These are phyloP conservation scores for Carabus problematicus DNA, from an alignment of 2,888 invertebrate genomes.

Conservation along the genomic window DNA sequence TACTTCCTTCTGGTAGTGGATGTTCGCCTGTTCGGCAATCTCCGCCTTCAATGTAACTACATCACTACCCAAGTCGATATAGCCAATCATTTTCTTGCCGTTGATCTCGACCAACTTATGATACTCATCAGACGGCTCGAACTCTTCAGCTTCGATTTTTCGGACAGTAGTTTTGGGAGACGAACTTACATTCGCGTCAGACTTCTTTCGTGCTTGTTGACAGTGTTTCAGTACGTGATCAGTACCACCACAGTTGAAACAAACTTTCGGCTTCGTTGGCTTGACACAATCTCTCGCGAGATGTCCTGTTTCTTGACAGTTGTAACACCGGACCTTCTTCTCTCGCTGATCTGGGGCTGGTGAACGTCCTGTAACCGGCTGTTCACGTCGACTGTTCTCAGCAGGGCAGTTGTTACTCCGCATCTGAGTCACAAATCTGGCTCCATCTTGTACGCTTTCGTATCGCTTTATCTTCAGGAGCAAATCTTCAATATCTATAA, in stretches of 20 bases:
- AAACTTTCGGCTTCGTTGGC: background rate
- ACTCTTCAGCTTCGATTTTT: background rate
- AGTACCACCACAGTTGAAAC: background rate
- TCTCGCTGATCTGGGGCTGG: background rate
- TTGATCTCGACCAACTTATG: background rate
- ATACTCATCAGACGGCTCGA: conserved; percentile 5
- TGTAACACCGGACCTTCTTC: background rate
- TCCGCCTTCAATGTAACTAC: conserved; percentile 5
- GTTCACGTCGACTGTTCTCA: background rate
- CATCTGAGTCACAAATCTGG: background rate
- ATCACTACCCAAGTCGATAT: background rate
- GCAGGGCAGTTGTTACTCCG: background rate
- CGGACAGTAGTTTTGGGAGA: background rate
- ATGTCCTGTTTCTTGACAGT: background rate
- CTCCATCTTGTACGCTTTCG: background rate
- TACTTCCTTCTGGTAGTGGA: background rate
- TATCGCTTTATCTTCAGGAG: background rate
- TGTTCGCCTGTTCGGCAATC: background rate
- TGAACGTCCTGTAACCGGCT: background rate
- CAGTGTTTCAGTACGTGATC: background rate
- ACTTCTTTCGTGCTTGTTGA: too few relatives aligned
- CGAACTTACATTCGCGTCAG: background rate
- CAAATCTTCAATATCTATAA: background rate
- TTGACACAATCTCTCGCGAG: background rate
- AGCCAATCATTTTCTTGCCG: conserved; percentile 1